phyloP scores from a whole-genome alignment of 2,888 invertebrate genomes.

The Ormyrus pomaceus region DNA sequence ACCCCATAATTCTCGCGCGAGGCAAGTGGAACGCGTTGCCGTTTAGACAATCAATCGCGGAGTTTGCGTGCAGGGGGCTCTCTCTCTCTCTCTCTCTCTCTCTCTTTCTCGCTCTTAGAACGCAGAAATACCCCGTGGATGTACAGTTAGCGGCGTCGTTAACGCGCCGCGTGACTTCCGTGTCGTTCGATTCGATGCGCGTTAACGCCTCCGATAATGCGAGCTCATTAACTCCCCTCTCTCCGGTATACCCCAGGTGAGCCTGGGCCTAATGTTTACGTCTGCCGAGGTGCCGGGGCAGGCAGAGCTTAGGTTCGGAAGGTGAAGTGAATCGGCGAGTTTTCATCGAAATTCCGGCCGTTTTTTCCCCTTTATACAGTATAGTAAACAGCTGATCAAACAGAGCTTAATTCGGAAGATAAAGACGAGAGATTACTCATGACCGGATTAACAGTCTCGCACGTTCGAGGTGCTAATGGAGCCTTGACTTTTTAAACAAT shows the following conservation, averaged over 20 bases:
- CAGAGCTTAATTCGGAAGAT: background rate
- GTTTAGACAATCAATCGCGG: slow-evolving; percentile 46
- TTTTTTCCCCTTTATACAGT: background rate
- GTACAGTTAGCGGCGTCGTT: slow-evolving; percentile 57
- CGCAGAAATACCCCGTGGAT: slow-evolving; percentile 48
- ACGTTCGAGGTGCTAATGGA: slow-evolving; percentile 41
- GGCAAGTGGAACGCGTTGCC: slow-evolving; percentile 35
- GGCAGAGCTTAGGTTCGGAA: slow-evolving; percentile 13
- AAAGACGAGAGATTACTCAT: background rate
- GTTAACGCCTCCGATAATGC: slow-evolving; percentile 57
- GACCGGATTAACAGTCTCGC: slow-evolving; percentile 13
- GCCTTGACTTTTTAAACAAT: slow-evolving; percentile 34
- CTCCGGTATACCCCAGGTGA: too few relatives aligned
- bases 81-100: background rate
- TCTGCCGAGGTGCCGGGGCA: too few relatives aligned
- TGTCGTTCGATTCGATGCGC: slow-evolving; percentile 57
- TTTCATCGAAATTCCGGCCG: background rate
- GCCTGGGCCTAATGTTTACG: too few relatives aligned
- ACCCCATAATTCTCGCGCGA: background rate
- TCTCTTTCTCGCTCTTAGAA: background rate
- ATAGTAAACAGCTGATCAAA: background rate
- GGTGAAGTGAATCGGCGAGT: slow-evolving; percentile 12
- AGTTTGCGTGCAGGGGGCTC: slow-evolving; percentile 32
- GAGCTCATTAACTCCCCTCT: slow-evolving; percentile 51
- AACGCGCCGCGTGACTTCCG: slow-evolving; percentile 58